These are phyloP conservation scores for Trichacis sp. DNA, from an alignment of 2,888 invertebrate species.

Conservation along the genomic window DNA sequence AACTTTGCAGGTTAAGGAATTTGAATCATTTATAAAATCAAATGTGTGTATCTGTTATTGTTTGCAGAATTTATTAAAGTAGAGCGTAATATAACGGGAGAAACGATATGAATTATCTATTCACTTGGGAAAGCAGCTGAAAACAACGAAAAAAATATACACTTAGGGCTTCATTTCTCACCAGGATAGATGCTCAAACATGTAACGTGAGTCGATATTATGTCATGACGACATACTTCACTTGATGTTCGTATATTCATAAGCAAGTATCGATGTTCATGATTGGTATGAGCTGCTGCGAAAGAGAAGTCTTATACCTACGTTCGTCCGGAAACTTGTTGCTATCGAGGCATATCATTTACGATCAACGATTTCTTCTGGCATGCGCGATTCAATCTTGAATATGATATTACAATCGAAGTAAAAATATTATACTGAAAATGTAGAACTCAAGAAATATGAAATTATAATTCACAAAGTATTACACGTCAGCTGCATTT, in stretches of 20 bases:
- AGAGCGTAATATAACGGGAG: no score
- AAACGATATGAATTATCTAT: no score
- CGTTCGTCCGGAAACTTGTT: conserved; percentile 61
- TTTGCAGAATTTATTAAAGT: no score
- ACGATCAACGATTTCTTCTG: conserved; percentile 67
- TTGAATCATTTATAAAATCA: no score
- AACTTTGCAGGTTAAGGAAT: no score
- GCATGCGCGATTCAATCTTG: conserved; percentile 48
- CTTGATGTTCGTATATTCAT: conserved; percentile 47
- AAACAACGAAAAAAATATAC: conserved; percentile 38
- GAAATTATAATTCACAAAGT: no score
- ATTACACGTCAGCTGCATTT: no score
- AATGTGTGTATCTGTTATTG: no score
- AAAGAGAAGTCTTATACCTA: conserved; percentile 65
- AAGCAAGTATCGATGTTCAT: conserved; percentile 44
- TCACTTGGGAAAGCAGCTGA: conserved; percentile 29
- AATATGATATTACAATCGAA: conserved; percentile 36
- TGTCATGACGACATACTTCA: conserved; percentile 59
- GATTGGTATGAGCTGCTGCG: conserved; percentile 43
- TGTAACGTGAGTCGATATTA: conserved; percentile 68
- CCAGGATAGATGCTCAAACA: conserved; percentile 68
- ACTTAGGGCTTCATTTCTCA: conserved; percentile 68
- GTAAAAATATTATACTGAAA: conserved; percentile 30
- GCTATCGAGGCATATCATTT: conserved; percentile 61
- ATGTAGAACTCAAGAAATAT: no score